Conservation (phyloP, 2,888 invertebrate species). For the Lamproptera curius region DNA sequence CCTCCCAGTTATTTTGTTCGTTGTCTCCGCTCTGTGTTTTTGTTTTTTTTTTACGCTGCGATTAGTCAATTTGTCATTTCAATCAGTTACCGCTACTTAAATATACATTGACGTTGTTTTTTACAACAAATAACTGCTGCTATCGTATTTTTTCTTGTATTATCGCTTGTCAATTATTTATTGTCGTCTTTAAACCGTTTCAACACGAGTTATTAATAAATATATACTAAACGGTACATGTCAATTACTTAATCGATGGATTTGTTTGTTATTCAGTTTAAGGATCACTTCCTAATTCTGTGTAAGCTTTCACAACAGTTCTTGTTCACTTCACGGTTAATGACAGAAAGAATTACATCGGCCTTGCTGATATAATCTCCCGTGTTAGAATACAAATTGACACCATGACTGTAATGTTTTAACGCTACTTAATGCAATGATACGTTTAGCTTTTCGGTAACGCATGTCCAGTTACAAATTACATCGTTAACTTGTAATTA, state of each 20-base stretch:
- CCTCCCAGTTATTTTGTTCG: background rate
- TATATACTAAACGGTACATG: background rate
- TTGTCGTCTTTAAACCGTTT: background rate
- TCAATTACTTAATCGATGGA: background rate
- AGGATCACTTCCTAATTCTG: background rate
- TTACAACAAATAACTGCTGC: background rate
- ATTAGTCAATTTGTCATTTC: constrained; percentile 3
- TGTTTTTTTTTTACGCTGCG: background rate
- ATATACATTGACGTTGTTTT: background rate
- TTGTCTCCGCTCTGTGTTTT: background rate
- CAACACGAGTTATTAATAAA: background rate
- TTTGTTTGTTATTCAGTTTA: background rate
- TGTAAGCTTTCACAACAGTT: background rate
- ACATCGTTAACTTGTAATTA: no score
- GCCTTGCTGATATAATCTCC: background rate
- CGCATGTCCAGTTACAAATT: no score
- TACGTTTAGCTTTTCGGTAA: no score
- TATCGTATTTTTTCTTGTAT: no score
- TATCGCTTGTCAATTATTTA: background rate
- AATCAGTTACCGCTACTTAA: background rate
- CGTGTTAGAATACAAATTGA: background rate
- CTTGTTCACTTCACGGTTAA: no score
- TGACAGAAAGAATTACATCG: background rate
- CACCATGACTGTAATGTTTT: background rate
- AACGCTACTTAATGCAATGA: background rate